Conservation (phyloP, 2,113 vertebrate genomes). For the Chamaetylas fuelleborni region DNA sequence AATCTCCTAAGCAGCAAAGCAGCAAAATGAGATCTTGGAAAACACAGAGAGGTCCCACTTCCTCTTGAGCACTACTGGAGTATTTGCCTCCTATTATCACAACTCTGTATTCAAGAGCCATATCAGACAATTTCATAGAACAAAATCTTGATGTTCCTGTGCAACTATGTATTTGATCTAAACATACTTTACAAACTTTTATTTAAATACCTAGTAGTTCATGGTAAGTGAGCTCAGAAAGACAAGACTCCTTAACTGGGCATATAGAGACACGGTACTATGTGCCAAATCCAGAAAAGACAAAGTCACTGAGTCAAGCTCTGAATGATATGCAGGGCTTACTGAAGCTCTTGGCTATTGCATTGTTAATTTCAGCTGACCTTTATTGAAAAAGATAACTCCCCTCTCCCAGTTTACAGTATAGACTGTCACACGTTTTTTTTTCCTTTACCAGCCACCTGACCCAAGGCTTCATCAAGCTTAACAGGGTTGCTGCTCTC, state of each 20-base stretch:
- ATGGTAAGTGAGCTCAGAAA: fast-evolving
- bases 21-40: neutral
- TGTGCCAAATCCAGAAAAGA: neutral
- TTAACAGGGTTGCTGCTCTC: neutral
- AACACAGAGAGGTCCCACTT: neutral
- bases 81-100: neutral
- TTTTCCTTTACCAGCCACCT: neutral
- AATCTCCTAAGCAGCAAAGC: neutral
- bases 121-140: neutral
- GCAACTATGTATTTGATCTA: neutral
- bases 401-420: neutral
- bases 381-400: neutral
- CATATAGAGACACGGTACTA: neutral
- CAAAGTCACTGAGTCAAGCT: neutral
- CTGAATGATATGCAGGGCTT: neutral
- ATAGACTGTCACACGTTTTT: neutral
- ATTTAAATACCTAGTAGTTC: neutral
- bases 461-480: neutral
- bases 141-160: neutral
- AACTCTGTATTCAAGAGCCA: neutral
- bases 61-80: neutral
- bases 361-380: neutral
- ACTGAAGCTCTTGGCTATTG: neutral
- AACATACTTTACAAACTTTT: neutral
- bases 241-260: neutral